Percentiles rank a stretch among this genome's conserved stretches.
Conservation (phyloP, 2,797 vertebrate genomes). For the Florisuga fusca region DNA sequence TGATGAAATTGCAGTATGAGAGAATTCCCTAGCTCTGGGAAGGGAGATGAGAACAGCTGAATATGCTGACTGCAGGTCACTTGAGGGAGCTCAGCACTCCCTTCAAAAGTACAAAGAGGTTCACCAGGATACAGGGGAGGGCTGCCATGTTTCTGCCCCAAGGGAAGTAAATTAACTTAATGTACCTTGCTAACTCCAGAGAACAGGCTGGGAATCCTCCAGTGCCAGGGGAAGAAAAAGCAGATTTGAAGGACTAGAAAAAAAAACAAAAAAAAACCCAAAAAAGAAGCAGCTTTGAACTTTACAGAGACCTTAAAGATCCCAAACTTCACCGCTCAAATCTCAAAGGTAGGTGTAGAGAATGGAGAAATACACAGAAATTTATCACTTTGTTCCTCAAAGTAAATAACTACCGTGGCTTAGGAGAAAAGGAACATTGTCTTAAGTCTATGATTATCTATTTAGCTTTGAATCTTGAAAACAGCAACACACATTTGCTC, state of each 20-base stretch:
- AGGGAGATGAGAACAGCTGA: neutral
- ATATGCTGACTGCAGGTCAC: neutral
- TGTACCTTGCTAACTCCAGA: neutral
- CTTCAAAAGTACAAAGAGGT: neutral
- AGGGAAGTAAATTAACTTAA: neutral
- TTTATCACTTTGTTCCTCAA: neutral
- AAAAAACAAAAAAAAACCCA: neutral
- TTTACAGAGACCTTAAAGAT: neutral
- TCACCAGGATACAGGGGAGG: neutral
- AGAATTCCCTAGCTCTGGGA: neutral
- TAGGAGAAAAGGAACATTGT: neutral
- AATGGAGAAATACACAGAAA: neutral
- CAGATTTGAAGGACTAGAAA: neutral
- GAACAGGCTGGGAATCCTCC: neutral
- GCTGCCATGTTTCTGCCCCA: neutral
- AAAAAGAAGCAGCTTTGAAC: neutral
- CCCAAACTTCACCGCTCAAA: neutral
- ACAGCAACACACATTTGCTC: neutral
- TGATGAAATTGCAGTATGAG: neutral
- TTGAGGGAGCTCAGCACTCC: neutral
- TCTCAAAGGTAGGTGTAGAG: neutral
- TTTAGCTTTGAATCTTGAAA: neutral
- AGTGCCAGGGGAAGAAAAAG: neutral
- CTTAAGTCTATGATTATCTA: neutral
- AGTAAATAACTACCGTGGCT: neutral